Conservation (phyloP, 2,113 vertebrate genomes). For the Nesogale talazaci region DNA sequence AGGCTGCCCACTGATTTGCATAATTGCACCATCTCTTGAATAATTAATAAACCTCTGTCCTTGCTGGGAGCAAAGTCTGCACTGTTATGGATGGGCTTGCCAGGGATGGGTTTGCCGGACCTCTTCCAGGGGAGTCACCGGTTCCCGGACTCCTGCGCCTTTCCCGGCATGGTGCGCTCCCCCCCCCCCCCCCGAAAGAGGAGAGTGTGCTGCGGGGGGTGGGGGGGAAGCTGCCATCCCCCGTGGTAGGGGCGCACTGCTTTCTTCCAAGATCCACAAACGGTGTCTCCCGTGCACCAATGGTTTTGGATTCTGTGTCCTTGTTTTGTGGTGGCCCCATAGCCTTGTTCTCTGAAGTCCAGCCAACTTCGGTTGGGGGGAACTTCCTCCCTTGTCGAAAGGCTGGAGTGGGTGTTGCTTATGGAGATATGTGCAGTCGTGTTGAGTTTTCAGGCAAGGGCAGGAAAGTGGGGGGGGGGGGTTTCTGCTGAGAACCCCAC, state of each 20-base stretch:
- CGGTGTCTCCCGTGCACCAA: not conserved
- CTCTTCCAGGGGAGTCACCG: not conserved
- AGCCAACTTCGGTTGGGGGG: not conserved
- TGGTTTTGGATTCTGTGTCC: not conserved
- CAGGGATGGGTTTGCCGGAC: constrained; percentile 62
- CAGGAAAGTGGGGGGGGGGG: not conserved
- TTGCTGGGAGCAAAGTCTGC: constrained; percentile 80
- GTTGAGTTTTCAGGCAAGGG: constrained; percentile 7
- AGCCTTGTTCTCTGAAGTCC: not conserved
- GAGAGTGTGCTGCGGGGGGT: not conserved
- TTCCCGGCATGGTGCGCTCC: constrained; percentile 37
- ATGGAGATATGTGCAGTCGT: not conserved
- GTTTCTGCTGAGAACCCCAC: not conserved
- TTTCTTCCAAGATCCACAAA: not conserved
- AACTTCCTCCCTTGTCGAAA: not conserved
- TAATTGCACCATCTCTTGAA: constrained; percentile 78
- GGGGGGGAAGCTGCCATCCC: not conserved
- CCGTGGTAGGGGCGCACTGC: rapidly evolving
- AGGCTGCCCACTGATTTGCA: constrained; percentile 79
- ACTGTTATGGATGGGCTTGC: constrained; percentile 72
- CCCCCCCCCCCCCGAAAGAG: constrained; percentile 7
- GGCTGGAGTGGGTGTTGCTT: not conserved
- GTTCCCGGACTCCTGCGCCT: constrained; percentile 32
- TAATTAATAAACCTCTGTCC: constrained; percentile 85
- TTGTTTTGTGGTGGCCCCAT: not conserved